Evolutionary conservation across 1,140 invertebrate species (phyloP).

Genomic region (Yoshiicerus persimilis): DNA sequence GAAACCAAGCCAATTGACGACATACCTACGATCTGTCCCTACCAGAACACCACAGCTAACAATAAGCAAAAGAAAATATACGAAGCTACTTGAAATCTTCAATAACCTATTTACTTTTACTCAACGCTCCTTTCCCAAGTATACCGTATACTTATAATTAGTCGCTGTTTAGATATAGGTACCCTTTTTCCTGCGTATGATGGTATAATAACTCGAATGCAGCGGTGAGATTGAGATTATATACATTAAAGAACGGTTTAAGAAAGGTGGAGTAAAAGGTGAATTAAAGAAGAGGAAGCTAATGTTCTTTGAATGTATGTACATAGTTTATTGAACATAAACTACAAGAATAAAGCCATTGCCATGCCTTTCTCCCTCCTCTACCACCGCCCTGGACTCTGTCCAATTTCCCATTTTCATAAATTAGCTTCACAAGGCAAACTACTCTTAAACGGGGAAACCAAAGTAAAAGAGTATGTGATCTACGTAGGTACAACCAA

Average conservation of each 20-base stretch:
- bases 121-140: background rate
- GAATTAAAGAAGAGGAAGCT: slow-evolving; percentile 5
- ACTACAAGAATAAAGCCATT: slow-evolving; percentile 8
- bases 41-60: background rate
- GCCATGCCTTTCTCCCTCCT: background rate
- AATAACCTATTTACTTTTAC: background rate
- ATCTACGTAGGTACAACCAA: background rate
- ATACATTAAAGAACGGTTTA: background rate
- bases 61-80: background rate
- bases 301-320: background rate
- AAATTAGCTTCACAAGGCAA: background rate
- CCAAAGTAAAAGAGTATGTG: background rate
- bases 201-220: background rate
- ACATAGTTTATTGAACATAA: slow-evolving; percentile 14
- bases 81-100: background rate
- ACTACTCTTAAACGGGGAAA: background rate
- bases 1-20: background rate
- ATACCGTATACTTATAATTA: background rate
- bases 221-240: background rate
- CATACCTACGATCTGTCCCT: background rate
- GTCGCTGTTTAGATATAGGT: background rate
- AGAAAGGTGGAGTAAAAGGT: slow-evolving; percentile 19
- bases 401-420: slow-evolving; percentile 32
- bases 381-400: slow-evolving; percentile 20
- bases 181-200: background rate